A percentile compares a stretch with the other conserved stretches of the same genome.
Evolutionary conservation across 37 sponge, comb jelly and placozoan species (phyloP).

Genomic region (Eunapius fragilis): DNA sequence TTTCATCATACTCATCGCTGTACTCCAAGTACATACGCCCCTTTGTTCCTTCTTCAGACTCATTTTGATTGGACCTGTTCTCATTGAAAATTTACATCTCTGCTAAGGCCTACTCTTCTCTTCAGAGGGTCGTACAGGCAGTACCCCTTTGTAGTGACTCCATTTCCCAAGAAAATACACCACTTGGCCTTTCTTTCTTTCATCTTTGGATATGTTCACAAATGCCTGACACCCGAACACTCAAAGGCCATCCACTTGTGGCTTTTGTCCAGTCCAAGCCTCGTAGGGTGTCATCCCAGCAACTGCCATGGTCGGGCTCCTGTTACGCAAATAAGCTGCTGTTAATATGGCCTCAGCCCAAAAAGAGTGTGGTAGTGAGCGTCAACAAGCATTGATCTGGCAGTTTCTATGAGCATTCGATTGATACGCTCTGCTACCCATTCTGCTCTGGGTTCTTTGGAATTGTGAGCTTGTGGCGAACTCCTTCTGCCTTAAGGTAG

Average conservation of each 20-base stretch:
- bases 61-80: constrained; percentile 2
- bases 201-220: constrained; percentile 43
- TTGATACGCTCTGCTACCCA: constrained; percentile 73
- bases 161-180: constrained; percentile 59
- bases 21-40: constrained; percentile 20
- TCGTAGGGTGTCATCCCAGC: too few species aligned
- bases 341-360: too few species aligned
- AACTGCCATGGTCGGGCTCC: too few species aligned
- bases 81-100: constrained; percentile 56
- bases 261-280: constrained; percentile 39
- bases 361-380: too few species aligned
- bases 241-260: constrained; percentile 42
- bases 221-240: constrained; percentile 53
- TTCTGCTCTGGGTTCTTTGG: constrained; percentile 79
- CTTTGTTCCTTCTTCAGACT: background rate
- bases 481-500: constrained; percentile 53
- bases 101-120: constrained; percentile 28
- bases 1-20: background rate
- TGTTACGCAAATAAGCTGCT: too few species aligned
- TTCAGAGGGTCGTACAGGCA: constrained; percentile 39
- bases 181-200: constrained; percentile 44
- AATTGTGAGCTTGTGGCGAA: constrained; percentile 59
- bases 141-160: constrained; percentile 41
- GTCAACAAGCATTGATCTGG: too few species aligned
- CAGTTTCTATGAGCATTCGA: constrained; percentile 70